A percentile compares a stretch with the other conserved stretches of the same genome.
Conservation (phyloP, 1,140 invertebrate species). For the Saxidomus purpurata region DNA sequence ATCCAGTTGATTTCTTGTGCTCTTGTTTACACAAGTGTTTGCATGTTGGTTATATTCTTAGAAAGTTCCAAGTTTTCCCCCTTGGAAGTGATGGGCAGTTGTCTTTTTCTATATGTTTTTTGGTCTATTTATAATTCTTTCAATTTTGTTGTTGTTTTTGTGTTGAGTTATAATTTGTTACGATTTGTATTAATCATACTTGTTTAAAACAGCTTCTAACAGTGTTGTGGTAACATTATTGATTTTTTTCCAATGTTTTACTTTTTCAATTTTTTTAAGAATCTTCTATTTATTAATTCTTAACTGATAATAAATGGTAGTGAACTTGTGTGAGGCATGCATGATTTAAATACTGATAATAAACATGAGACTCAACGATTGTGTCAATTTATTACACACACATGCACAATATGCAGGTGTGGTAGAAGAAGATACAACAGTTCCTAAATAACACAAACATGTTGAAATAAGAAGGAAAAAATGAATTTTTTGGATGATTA, state of each 20-base stretch:
- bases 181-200: conserved; percentile 30
- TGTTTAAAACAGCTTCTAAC: conserved; percentile 47
- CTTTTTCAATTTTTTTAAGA: background rate
- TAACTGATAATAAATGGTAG: background rate
- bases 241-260: background rate
- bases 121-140: conserved; percentile 42
- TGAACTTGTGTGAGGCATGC: background rate
- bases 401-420: no score
- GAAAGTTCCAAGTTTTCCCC: conserved; percentile 12
- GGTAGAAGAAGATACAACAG: no score
- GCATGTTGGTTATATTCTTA: conserved; percentile 17
- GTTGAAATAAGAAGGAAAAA: no score
- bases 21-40: conserved; percentile 41
- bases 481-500: no score
- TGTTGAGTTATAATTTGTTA: conserved; percentile 5
- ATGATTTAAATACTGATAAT: background rate
- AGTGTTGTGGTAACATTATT: conserved; percentile 36
- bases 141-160: conserved; percentile 63
- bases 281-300: background rate
- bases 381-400: no score
- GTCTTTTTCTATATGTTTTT: conserved; percentile 44
- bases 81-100: conserved; percentile 38
- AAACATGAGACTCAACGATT: no score
- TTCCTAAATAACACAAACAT: no score
- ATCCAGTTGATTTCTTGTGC: conserved; percentile 39